Evolutionary conservation across 2,888 invertebrate genomes (phyloP), one percentile per base, ranked within the genome.

Genomic region (Pyrgus malvae): DNA sequence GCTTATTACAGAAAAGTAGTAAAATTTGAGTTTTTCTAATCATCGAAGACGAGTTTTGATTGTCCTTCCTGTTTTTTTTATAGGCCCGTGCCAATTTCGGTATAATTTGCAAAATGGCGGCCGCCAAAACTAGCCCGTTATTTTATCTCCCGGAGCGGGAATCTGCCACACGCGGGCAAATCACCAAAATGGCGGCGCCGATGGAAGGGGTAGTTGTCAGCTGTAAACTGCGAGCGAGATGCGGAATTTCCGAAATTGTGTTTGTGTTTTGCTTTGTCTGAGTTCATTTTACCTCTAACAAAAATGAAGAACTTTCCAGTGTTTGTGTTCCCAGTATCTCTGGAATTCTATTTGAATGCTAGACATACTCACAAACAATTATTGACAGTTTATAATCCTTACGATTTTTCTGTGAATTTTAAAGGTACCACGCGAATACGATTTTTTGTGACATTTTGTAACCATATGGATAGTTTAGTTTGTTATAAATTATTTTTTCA

Each of bases 381-480:
- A 46, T 76, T 97, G 57, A 96, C 96, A 27, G 87, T 97, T 27
- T 96, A 96, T 76, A 97, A 97, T 90, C 96, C 96, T 0, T 96
- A 96, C 78, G 96, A 96, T 65, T 94, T 95, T 80, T 91, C 94
- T 57, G 92, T 96, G 27, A 93, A 93, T 82, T 96, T 95, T 78
- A 94, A 94, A 94, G 95, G 96, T 96, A 14, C 38, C 21, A 87
- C 55, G 49, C 51, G 45, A 58, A n/a, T 62, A 57, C 19, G 11
- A 53, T 55, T 53, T 14, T 54, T 55, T 57, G 48, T 44, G 9
- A 37, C 27, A 8, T 37, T 44, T 27, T 11, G 42, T 59, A 55
- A 48, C 58, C 58, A 62, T 61, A 62, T 62, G 59, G 57, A 25
- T 45, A n/a, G 46, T 50, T 29, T 31, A 17, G 49, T 21, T 19